Conservation (phyloP, 1,140 invertebrate species). For the Polypedilum pembai region DNA sequence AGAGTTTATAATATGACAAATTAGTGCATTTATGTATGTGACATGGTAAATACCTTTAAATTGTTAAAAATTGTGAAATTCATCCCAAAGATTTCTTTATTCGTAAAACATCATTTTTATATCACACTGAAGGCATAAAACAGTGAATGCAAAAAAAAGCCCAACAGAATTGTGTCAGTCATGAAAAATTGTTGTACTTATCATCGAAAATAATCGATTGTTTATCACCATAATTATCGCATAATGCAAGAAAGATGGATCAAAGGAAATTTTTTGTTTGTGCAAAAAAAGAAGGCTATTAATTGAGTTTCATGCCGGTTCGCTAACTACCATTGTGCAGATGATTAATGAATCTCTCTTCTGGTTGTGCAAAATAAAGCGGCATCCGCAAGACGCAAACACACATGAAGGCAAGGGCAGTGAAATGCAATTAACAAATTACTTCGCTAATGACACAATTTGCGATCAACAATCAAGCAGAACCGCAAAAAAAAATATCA, state of each 20-base stretch:
- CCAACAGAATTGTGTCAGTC: constrained; percentile 1
- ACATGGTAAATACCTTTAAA: too few relatives aligned
- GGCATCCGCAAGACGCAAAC: neutral
- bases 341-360: constrained; percentile 1
- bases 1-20: neutral
- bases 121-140: too few relatives aligned
- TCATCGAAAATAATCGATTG: constrained; percentile 18
- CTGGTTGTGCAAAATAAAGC: neutral
- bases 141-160: too few relatives aligned
- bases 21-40: neutral
- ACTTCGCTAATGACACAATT: constrained; percentile 15
- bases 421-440: constrained; percentile 27
- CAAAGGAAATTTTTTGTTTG: neutral
- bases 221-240: constrained; percentile 18
- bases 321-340: neutral
- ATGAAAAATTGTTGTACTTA: neutral
- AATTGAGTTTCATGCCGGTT: constrained; percentile 9
- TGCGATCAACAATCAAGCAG: neutral
- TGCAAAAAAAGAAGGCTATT: neutral
- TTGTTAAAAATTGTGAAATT: too few relatives aligned
- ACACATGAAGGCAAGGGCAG: neutral
- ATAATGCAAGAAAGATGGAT: neutral
- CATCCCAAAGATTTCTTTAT: too few relatives aligned
- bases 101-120: too few relatives aligned
- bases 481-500: neutral